These are phyloP conservation scores for Micrasema minimum DNA, from an alignment of 1,140 invertebrate species.

Conservation along the genomic window DNA sequence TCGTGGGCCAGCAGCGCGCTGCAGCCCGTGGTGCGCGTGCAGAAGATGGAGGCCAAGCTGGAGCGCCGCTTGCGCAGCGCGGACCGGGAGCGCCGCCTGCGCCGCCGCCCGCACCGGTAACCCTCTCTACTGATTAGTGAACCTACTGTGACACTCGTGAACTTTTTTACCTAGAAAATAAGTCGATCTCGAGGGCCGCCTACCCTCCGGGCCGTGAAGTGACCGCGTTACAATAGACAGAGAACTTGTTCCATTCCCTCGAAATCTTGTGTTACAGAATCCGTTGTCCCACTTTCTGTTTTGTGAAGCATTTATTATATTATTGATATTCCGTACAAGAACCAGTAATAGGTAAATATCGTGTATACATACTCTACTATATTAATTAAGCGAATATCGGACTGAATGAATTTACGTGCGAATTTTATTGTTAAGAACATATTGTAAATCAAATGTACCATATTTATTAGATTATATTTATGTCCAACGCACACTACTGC, in stretches of 20 bases:
- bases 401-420: neutral
- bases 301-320: slow-evolving; percentile 30
- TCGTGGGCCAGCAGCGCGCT: slow-evolving; percentile 58
- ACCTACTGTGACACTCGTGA: too few species aligned
- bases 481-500: too few species aligned
- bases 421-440: slow-evolving; percentile 30
- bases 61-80: slow-evolving; percentile 56
- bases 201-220: neutral
- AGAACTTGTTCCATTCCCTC: neutral
- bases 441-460: slow-evolving; percentile 45
- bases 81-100: slow-evolving; percentile 44
- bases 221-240: neutral
- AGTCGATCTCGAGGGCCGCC: neutral
- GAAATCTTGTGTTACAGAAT: neutral
- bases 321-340: slow-evolving; percentile 1
- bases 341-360: slow-evolving; percentile 7
- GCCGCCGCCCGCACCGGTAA: slow-evolving; percentile 46
- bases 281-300: slow-evolving; percentile 7
- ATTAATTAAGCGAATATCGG: slow-evolving; percentile 38
- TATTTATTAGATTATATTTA: slow-evolving; percentile 48
- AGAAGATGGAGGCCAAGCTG: slow-evolving; percentile 56
- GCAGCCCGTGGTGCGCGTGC: slow-evolving; percentile 63
- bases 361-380: slow-evolving; percentile 25
- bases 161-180: neutral
- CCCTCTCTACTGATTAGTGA: neutral